A percentile compares a stretch with the other conserved stretches of the same genome.
Conservation (phyloP, 2,888 invertebrate species). For the Clitarchus hookeri region DNA sequence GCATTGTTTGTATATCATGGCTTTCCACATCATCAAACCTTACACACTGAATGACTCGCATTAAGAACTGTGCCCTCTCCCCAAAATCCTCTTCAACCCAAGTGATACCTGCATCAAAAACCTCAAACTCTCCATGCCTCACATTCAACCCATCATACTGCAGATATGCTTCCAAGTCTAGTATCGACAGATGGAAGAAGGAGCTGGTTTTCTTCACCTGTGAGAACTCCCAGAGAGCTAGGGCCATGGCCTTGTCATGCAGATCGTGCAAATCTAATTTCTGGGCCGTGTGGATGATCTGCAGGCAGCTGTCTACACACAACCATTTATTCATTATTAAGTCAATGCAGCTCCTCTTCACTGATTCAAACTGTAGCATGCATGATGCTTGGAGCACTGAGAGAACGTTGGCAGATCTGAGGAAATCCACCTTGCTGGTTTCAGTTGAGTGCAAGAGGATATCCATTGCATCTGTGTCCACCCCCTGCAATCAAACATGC, state of each 20-base stretch:
- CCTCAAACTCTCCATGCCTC: conserved; percentile 40
- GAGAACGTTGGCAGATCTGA: conserved; percentile 30
- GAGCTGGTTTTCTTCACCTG: conserved; percentile 37
- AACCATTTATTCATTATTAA: conserved; percentile 40
- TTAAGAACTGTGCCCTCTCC: conserved; percentile 31
- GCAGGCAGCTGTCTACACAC: conserved; percentile 41
- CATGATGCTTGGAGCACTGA: conserved; percentile 52
- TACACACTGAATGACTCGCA: conserved; percentile 37
- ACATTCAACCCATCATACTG: conserved; percentile 37
- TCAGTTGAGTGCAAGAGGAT: conserved; percentile 49
- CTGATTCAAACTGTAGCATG: conserved; percentile 54
- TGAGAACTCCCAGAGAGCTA: conserved; percentile 45
- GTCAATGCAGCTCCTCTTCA: conserved; percentile 49
- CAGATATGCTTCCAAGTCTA: conserved; percentile 37
- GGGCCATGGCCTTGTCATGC: conserved; percentile 38
- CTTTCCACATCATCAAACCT: conserved; percentile 38
- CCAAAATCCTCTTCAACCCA: conserved; percentile 40
- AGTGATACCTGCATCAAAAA: conserved; percentile 44
- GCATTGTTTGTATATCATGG: conserved; percentile 40
- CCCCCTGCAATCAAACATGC: conserved; percentile 49
- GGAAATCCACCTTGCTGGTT: conserved; percentile 48
- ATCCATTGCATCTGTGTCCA: conserved; percentile 52
- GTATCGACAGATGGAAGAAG: conserved; percentile 41
- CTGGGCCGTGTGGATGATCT: conserved; percentile 42
- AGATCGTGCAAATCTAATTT: conserved; percentile 40